Evolutionary conservation across 2,113 vertebrate genomes (phyloP), one percentile per base, ranked within the genome.

Genomic region (Aegithalos caudatus): DNA sequence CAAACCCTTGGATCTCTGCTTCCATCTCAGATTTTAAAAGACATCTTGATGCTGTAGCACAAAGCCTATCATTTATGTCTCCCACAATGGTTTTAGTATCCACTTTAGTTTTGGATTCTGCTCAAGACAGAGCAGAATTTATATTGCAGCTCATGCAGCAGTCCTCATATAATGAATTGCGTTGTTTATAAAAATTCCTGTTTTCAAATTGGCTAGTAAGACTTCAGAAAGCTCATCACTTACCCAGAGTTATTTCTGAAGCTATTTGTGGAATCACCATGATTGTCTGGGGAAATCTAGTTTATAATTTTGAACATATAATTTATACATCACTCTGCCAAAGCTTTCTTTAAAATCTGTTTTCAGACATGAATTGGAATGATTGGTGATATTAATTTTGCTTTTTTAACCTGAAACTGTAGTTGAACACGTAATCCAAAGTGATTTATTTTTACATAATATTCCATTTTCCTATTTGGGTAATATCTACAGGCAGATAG

Each of bases 281-380:
- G 94, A 96, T 96, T 96, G 96, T 94, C 94, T 95, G 38, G 91
- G 93, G 94, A 91, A 97, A 97, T 97, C 74, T 97, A 93, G 95
- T 97, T 97, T 98, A 91, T 95, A 92, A 96, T 85, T 95, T 97
- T 86, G 93, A 97, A 95, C 92, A 60, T 96, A 61, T 72, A 90
- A 95, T 96, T 97, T 96, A 73, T 95, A 86, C 62, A 92, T 96
- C 80, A 47, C 42, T 92, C 89, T 95, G 91, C 88, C 78, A 97
- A 78, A 94, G 66, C 93, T 94, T 97, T 72, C 84, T 87, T 94
- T 92, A 90, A 86, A 78, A 90, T 88, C 83, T 94, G 4, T 94
- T 97, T 97, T 96, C 84, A 73, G 58, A 60, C 81, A 79, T 74
- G 56, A 73, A 78, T 91, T 89, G 53, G 88, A 94, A 95, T n/a